Conservation (phyloP, 2,113 vertebrate genomes). For the Prunella fulvescens region DNA sequence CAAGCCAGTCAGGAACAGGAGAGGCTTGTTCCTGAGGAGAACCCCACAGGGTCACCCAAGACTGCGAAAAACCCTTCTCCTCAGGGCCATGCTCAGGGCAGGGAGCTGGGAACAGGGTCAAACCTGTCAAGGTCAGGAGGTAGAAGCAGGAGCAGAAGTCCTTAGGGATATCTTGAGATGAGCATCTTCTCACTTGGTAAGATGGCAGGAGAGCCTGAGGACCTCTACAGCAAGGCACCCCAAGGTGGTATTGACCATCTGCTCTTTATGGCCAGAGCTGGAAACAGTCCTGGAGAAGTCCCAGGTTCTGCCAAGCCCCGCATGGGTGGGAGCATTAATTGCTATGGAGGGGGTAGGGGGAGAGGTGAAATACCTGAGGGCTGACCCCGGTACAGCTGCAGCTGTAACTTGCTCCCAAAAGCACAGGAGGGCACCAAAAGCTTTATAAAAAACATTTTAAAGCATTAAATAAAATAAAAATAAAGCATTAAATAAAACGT, state of each 20-base stretch:
- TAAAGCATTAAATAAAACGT: neutral
- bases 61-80: fast-evolving
- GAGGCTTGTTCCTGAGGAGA: neutral
- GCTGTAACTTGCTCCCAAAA: neutral
- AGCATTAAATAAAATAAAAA: neutral
- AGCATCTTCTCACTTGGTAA: neutral
- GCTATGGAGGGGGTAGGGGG: fast-evolving
- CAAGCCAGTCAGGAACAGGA: neutral
- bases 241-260: neutral
- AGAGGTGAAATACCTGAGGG: neutral
- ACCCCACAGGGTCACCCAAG: neutral
- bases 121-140: neutral
- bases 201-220: neutral
- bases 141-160: neutral
- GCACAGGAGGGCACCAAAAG: neutral
- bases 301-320: neutral
- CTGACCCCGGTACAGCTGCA: neutral
- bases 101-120: neutral
- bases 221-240: neutral
- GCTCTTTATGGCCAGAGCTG: neutral
- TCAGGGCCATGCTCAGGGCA: neutral
- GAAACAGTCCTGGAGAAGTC: neutral
- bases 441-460: neutral
- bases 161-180: neutral
- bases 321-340: neutral